phyloP scores from a whole-genome alignment of 2,113 vertebrate genomes.

The Gulo gulo region DNA sequence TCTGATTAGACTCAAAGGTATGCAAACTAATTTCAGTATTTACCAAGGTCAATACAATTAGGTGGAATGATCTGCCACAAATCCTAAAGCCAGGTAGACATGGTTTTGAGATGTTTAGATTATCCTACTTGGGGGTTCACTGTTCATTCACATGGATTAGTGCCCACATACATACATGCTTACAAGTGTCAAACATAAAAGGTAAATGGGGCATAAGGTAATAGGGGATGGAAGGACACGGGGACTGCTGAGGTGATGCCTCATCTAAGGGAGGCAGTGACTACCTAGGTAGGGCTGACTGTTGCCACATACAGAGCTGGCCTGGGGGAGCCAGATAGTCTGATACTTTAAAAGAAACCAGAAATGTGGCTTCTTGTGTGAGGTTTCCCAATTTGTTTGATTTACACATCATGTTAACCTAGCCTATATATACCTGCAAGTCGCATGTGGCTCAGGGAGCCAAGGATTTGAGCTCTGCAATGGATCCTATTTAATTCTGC shows the following conservation, averaged over 20 bases:
- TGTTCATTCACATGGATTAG: neutral
- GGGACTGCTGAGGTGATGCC: neutral
- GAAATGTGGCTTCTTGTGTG: neutral
- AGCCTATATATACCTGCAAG: neutral
- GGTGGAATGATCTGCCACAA: neutral
- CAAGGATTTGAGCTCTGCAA: neutral
- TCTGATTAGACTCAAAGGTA: neutral
- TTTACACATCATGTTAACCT: neutral
- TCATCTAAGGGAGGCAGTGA: neutral
- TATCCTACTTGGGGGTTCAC: neutral
- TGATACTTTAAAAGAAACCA: neutral
- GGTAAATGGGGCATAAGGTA: neutral
- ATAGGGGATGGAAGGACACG: neutral
- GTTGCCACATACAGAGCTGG: neutral
- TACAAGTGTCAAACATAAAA: neutral
- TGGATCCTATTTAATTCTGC: neutral
- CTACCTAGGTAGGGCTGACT: neutral
- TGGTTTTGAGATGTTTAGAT: conserved; percentile 21
- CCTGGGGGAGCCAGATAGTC: neutral
- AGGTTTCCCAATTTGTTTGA: neutral
- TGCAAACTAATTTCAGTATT: conserved; percentile 15
- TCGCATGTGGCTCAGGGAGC: neutral
- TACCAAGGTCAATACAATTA: conserved; percentile 14
- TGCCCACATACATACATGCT: neutral
- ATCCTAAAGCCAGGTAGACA: conserved; percentile 3